phyloP scores from a whole-genome alignment of 1,140 invertebrate species.

The Arctopsyche grandis region DNA sequence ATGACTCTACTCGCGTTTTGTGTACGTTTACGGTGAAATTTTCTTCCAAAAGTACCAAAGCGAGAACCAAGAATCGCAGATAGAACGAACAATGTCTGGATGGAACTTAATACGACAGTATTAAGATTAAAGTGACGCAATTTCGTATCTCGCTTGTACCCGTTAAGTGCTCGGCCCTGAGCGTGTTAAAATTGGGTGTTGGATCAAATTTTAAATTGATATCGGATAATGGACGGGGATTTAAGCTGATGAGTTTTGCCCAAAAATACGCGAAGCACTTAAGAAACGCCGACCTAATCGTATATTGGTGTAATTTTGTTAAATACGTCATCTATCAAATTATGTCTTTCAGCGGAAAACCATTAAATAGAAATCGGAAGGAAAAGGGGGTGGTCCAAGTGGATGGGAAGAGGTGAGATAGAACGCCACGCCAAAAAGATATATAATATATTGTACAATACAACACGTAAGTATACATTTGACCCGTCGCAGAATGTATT shows the following conservation, averaged over 20 bases:
- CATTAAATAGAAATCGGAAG: conserved; percentile 19
- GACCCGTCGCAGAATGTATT: no score
- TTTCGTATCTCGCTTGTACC: no score
- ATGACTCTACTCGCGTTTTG: not conserved
- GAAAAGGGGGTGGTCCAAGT: not conserved
- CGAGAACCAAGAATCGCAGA: not conserved
- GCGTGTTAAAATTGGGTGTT: no score
- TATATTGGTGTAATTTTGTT: no score
- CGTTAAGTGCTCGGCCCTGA: no score
- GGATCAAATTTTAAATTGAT: no score
- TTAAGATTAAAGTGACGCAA: no score
- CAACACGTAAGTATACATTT: not conserved
- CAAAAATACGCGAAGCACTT: not conserved
- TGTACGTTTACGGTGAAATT: not conserved
- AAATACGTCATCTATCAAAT: conserved; percentile 25
- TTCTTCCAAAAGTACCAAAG: not conserved
- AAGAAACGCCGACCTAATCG: not conserved
- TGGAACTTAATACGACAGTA: no score
- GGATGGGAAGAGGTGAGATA: no score
- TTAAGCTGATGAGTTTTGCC: not conserved
- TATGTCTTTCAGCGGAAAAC: conserved; percentile 24
- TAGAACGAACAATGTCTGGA: not conserved
- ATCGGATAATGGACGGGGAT: no score
- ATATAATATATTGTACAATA: not conserved
- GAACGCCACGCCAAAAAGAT: no score